Conservation (phyloP, 2,113 vertebrate species). For the Chamaea fasciata region DNA sequence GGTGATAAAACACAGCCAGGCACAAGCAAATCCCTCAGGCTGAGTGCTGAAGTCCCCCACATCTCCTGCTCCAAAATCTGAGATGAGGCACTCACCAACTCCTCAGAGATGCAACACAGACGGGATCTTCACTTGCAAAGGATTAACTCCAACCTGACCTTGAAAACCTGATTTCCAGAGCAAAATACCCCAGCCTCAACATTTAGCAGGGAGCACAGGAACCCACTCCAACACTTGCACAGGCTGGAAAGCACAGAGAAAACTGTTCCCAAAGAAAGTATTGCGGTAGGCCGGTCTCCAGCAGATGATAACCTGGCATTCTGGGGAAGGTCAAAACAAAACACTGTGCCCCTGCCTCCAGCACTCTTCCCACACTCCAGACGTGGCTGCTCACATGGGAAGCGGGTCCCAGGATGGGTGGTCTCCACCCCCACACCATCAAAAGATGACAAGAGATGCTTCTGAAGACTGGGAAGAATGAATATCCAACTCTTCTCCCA, state of each 20-base stretch:
- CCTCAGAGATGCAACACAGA: accelerated
- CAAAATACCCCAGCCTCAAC: background rate
- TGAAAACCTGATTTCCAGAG: background rate
- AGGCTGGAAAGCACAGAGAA: background rate
- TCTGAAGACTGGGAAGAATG: background rate
- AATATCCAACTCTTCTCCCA: background rate
- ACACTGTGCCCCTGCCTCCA: background rate
- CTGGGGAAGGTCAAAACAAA: background rate
- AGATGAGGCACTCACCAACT: background rate
- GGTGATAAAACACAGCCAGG: background rate
- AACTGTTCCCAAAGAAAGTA: background rate
- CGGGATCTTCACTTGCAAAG: background rate
- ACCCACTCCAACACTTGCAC: background rate
- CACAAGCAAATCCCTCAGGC: background rate
- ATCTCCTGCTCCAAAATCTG: background rate
- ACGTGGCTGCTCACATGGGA: accelerated
- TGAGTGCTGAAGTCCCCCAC: background rate
- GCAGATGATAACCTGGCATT: background rate
- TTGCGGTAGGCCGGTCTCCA: background rate
- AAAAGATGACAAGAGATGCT: background rate
- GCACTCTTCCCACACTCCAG: background rate
- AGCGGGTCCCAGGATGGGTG: background rate
- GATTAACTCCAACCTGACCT: background rate
- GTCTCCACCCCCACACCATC: background rate
- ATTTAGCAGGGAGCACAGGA: background rate